Evolutionary conservation across 2,888 invertebrate species (phyloP), one percentile per base, ranked within the genome.

Genomic region (Machimus rusticus): DNA sequence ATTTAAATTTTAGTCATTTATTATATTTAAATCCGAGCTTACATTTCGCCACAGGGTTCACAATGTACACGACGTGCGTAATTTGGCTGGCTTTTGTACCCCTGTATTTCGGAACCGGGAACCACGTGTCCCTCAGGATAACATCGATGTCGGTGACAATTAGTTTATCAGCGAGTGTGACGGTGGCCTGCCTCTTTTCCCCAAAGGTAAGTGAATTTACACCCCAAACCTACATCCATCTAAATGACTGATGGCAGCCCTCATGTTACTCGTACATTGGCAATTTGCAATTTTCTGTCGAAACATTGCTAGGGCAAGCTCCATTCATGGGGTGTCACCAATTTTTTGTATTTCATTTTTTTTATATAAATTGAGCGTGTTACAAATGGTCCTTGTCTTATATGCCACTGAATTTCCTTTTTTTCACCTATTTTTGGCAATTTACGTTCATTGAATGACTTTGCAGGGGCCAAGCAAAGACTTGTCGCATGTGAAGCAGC

Each of bases 81-180:
- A 98, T 99, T 91, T 99, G 99, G 99, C 94, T 98, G 89, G 99
- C 99, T 28, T 99, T 99, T 93, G 98, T 99, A 87, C 98, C 99
- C 6, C 95, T 99, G 82, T 99, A 99, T 93, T 99, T 99, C 92
- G 98, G 98, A 89, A 99, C 98, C 1, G 98, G 97, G 88, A 97
- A 96, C 91, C 98, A 98, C 93, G 97, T 98, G 89, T 97, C 97
- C 14, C 94, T 99, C 88, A 95, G 99, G 88, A 97, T 98, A 92
- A 98, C 98, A 90, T 98, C 98, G 92, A 98, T 99, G 97, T 98
- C 98, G 87, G 97, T 98, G 91, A 98, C 98, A 90, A 98, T 99
- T 92, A 98, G 97, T 89, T 94, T 99, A 89, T 98, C 98, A 90
- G 98, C 98, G 89, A 97, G 97, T 90, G 98, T 99, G 89, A 98